Conservation (phyloP, 2,113 vertebrate species). For the Geococcyx californianus region DNA sequence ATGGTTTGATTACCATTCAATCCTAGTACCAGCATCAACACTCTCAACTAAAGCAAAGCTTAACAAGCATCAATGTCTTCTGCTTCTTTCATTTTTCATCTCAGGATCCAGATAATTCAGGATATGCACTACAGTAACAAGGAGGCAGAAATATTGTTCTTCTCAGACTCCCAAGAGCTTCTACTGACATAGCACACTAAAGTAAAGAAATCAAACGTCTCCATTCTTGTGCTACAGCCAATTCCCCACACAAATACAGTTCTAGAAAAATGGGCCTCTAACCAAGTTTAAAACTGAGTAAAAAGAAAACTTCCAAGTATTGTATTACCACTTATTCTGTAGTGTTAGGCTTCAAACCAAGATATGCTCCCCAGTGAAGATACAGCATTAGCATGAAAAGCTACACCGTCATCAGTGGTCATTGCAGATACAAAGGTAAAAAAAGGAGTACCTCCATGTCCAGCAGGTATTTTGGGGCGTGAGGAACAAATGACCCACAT, state of each 20-base stretch:
- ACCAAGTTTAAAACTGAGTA: neutral
- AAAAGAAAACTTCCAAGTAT: neutral
- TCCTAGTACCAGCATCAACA: neutral
- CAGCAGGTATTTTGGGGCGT: neutral
- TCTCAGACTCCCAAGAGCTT: neutral
- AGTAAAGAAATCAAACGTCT: neutral
- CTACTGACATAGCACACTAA: neutral
- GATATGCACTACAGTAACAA: neutral
- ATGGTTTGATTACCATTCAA: neutral
- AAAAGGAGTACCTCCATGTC: neutral
- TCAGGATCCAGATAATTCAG: neutral
- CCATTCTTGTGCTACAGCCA: neutral
- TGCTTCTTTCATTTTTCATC: neutral
- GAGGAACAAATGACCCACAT: slow-evolving; percentile 31
- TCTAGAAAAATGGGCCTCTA: neutral
- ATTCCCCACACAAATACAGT: neutral
- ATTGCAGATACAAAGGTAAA: neutral
- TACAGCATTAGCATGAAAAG: neutral
- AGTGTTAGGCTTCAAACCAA: neutral
- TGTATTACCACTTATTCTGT: neutral
- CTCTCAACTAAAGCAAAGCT: neutral
- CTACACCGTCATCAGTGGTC: neutral
- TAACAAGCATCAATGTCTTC: neutral
- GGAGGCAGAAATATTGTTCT: neutral
- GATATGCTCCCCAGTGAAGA: neutral